These are phyloP conservation scores for Apantesis nais DNA, from an alignment of 2,888 invertebrate genomes.

Conservation along the genomic window DNA sequence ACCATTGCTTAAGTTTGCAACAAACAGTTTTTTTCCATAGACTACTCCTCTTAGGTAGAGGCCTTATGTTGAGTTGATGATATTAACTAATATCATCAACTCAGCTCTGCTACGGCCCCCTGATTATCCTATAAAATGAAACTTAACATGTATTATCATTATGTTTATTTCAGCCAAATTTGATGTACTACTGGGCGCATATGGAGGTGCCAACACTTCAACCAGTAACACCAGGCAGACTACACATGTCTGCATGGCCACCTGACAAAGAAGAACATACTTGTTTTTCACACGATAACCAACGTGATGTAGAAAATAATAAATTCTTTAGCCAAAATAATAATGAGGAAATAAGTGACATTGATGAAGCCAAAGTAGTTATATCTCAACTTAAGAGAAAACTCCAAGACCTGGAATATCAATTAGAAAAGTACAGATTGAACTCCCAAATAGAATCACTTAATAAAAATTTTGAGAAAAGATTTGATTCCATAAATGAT, in stretches of 20 bases:
- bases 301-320: constrained; percentile 60
- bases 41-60: neutral
- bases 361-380: constrained; percentile 70
- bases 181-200: constrained; percentile 96
- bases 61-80: too few species aligned
- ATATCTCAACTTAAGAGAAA: constrained; percentile 72
- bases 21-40: neutral
- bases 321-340: constrained; percentile 67
- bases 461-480: constrained; percentile 69
- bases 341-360: constrained; percentile 74
- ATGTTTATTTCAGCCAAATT: constrained; percentile 89
- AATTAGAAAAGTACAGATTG: constrained; percentile 73
- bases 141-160: neutral
- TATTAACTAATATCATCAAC: neutral
- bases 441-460: constrained; percentile 69
- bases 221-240: constrained; percentile 90
- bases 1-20: neutral
- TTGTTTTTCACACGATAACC: constrained; percentile 59
- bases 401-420: constrained; percentile 71
- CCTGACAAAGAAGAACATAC: constrained; percentile 75
- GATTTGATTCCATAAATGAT: constrained; percentile 56
- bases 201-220: constrained; percentile 89
- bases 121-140: neutral
- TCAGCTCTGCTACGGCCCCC: too few species aligned
- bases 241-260: constrained; percentile 91